These are phyloP conservation scores for Caenorhabditis afra DNA, from an alignment of 2,888 invertebrate species.

Conservation along the genomic window DNA sequence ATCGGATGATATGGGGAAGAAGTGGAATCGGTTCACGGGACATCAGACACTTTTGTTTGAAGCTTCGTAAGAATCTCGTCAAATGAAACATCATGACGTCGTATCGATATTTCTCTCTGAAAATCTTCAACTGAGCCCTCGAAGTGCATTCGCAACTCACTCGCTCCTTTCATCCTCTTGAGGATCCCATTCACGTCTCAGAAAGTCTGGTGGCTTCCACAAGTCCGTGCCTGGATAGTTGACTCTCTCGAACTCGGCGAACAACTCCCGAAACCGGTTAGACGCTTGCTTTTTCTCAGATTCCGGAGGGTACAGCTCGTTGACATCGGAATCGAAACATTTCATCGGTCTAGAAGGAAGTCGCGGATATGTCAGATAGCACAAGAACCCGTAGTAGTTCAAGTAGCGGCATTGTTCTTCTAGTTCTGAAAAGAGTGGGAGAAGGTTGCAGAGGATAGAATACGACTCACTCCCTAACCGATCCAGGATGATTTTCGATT, in stretches of 20 bases:
- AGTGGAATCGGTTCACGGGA: not conserved
- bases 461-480: too few species aligned
- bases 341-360: not conserved
- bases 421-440: constrained; percentile 4
- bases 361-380: constrained; percentile 5
- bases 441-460: not conserved
- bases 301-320: not conserved
- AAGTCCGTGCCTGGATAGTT: constrained; percentile 32
- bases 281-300: not conserved
- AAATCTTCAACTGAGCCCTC: too few species aligned
- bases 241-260: constrained; percentile 35
- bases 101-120: too few species aligned
- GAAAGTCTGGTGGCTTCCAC: constrained; percentile 28
- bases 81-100: too few species aligned
- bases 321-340: constrained; percentile 24
- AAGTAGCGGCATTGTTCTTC: constrained; percentile 2
- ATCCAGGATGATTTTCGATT: too few species aligned
- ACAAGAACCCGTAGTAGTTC: constrained; percentile 17
- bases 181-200: not conserved
- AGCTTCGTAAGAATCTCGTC: not conserved
- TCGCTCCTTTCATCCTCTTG: constrained; percentile 10
- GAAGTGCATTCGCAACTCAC: too few species aligned
- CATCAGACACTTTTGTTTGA: too few species aligned
- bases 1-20: not conserved
- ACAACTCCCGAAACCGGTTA: constrained; percentile 9